Evolutionary conservation across 2,113 vertebrate species (phyloP).

Genomic region (Pelvicachromis taeniatus): DNA sequence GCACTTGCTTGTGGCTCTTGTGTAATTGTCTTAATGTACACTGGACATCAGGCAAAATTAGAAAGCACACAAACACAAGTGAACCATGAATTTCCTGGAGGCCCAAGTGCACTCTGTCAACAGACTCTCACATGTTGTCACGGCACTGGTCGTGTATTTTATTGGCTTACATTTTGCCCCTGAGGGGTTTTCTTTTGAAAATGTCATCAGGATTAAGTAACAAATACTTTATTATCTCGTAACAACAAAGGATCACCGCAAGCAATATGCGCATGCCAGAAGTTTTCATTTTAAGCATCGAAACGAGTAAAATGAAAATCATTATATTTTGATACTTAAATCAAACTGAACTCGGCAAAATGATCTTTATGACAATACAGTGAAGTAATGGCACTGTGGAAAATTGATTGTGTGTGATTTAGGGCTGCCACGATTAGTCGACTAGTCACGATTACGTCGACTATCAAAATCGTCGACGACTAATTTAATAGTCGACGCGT

Average conservation of each 20-base stretch:
- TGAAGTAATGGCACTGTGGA: neutral
- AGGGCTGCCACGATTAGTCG: too few relatives aligned
- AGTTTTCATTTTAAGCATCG: neutral
- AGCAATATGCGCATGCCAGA: neutral
- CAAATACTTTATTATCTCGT: neutral
- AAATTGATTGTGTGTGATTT: neutral
- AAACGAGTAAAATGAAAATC: accelerated
- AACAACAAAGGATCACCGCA: accelerated
- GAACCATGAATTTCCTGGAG: constrained; percentile 8
- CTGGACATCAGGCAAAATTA: neutral
- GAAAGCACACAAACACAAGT: constrained; percentile 29
- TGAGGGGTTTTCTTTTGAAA: neutral
- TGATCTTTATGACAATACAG: accelerated
- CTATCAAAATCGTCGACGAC: too few relatives aligned
- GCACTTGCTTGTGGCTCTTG: neutral
- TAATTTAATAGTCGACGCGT: too few relatives aligned
- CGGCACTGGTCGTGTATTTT: neutral
- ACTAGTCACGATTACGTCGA: too few relatives aligned
- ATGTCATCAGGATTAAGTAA: neutral
- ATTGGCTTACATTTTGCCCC: neutral
- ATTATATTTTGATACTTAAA: neutral
- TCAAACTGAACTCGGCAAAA: neutral
- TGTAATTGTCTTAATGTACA: neutral
- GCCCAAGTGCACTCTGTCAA: constrained; percentile 4
- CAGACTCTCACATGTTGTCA: constrained; percentile 12